Conservation (phyloP, 1,140 invertebrate species). For the Lerema accius region DNA sequence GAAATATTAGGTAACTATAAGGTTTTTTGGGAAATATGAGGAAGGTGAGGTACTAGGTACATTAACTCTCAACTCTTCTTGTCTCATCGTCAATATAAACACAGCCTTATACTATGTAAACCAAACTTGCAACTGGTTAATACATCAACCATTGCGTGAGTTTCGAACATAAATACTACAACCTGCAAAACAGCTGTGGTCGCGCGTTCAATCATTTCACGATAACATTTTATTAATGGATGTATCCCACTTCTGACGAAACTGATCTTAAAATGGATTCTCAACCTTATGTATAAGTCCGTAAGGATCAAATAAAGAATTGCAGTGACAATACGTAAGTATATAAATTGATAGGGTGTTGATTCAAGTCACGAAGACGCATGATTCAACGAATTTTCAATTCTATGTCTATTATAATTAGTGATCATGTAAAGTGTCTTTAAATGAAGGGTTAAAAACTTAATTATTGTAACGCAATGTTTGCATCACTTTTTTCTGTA, state of each 20-base stretch:
- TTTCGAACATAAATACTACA: conserved; percentile 7
- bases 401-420: neutral
- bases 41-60: no score
- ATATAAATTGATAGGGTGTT: neutral
- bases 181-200: conserved; percentile 12
- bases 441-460: no score
- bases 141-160: conserved; percentile 10
- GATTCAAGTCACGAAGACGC: neutral
- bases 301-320: neutral
- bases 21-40: no score
- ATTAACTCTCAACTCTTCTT: no score
- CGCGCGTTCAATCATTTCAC: conserved; percentile 15
- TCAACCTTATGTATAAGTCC: neutral
- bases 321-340: neutral
- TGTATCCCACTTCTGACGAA: neutral
- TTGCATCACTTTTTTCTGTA: neutral
- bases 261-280: neutral
- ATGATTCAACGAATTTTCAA: neutral
- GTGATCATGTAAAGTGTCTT: neutral
- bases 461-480: neutral
- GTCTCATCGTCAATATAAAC: no score
- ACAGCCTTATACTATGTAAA: neutral
- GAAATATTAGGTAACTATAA: no score
- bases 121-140: neutral
- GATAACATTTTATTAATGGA: conserved; percentile 14